Percentiles rank a stretch among this genome's conserved stretches.
These are phyloP conservation scores for Pristiophorus japonicus DNA, from an alignment of 2,113 vertebrate species.

Conservation along the genomic window DNA sequence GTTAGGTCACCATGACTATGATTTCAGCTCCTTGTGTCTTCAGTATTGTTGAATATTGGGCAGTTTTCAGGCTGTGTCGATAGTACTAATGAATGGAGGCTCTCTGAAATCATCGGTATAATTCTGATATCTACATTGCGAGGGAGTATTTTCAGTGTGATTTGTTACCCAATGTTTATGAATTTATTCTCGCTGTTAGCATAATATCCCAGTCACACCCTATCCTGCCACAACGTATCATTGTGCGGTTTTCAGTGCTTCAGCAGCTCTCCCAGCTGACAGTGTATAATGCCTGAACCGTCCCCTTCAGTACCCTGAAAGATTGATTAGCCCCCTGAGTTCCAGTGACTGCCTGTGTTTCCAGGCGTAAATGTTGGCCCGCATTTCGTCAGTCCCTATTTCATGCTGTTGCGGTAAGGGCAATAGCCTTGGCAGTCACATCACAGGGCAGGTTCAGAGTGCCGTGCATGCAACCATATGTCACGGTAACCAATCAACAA, in stretches of 20 bases:
- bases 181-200: slow-evolving; percentile 41
- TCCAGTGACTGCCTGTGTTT: slow-evolving; percentile 58
- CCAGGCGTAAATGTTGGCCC: slow-evolving; percentile 51
- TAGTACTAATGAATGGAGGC: background rate
- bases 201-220: slow-evolving; percentile 6
- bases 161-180: slow-evolving; percentile 15
- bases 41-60: background rate
- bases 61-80: background rate
- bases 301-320: slow-evolving; percentile 52
- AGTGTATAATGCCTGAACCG: slow-evolving; percentile 45
- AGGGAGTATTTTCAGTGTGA: background rate
- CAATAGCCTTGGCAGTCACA: slow-evolving; percentile 61
- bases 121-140: background rate
- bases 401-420: slow-evolving; percentile 48
- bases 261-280: slow-evolving; percentile 36
- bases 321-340: slow-evolving; percentile 59
- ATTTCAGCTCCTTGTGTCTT: background rate
- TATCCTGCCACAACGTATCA: background rate
- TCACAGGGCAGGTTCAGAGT: slow-evolving; percentile 56
- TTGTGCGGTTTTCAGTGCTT: slow-evolving; percentile 23
- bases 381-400: slow-evolving; percentile 42
- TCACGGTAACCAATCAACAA: slow-evolving; percentile 48
- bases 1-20: background rate
- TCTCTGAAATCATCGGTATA: background rate
- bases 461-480: slow-evolving; percentile 50